Evolutionary conservation across 1,140 invertebrate species (phyloP).

Genomic region (Armadillidium nasatum): DNA sequence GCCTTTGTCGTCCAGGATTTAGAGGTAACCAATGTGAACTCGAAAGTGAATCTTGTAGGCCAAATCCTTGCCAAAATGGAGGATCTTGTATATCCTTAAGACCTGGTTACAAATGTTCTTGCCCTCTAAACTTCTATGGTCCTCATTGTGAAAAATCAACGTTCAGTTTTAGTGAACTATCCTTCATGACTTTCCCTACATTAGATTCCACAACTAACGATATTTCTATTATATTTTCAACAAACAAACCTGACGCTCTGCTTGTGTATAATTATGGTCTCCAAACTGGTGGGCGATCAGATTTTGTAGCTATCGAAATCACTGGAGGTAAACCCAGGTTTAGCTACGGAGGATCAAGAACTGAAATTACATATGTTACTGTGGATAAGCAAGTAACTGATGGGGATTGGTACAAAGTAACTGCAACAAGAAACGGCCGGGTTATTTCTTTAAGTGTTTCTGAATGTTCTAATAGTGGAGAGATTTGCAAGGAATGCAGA

Average conservation of each 20-base stretch:
- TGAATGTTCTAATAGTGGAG: conserved; percentile 60
- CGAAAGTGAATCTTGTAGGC: conserved; percentile 75
- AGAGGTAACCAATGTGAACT: conserved; percentile 78
- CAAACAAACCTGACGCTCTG: conserved; percentile 76
- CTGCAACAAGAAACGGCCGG: conserved; percentile 78
- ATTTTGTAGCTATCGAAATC: conserved; percentile 86
- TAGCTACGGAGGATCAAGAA: conserved; percentile 80
- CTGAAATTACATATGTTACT: conserved; percentile 70
- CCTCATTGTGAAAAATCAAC: conserved; percentile 82
- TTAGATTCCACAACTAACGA: conserved; percentile 82
- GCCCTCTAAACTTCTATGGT: conserved; percentile 77
- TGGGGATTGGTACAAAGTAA: conserved; percentile 85
- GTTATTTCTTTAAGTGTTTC: conserved; percentile 77
- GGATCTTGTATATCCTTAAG: conserved; percentile 72
- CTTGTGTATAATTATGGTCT: conserved; percentile 84
- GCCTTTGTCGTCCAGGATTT: conserved; percentile 80
- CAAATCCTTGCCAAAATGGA: conserved; percentile 81
- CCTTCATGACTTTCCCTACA: conserved; percentile 80
- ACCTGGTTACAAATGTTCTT: conserved; percentile 78
- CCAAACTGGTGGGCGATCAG: conserved; percentile 77
- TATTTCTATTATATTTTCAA: conserved; percentile 84
- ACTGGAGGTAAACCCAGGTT: conserved; percentile 75
- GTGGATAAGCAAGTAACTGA: conserved; percentile 69
- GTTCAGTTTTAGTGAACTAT: conserved; percentile 80
- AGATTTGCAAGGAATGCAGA: conserved; percentile 75